phyloP scores from a whole-genome alignment of 2,113 vertebrate genomes.

The Varanus komodoensis region DNA sequence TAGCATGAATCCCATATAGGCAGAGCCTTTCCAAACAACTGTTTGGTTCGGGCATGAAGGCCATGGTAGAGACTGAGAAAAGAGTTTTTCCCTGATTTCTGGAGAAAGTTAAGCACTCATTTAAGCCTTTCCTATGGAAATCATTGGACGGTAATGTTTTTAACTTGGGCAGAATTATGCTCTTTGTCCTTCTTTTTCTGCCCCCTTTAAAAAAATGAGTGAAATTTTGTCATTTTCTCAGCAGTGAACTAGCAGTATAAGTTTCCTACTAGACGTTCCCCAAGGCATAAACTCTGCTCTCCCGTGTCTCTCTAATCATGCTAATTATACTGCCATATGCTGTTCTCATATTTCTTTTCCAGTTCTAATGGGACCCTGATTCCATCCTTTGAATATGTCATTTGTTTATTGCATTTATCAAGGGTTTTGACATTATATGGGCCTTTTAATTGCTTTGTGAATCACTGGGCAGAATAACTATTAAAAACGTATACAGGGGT shows the following conservation, averaged over 20 bases:
- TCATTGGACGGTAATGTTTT: background rate
- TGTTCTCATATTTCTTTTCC: constrained; percentile 73
- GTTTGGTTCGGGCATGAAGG: background rate
- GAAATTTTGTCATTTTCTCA: constrained; percentile 69
- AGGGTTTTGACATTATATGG: constrained; percentile 68
- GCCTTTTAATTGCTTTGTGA: constrained; percentile 72
- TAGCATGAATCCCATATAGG: background rate
- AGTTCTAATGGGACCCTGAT: constrained; percentile 70
- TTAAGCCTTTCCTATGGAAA: background rate
- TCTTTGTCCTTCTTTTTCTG: constrained; percentile 52
- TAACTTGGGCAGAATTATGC: background rate
- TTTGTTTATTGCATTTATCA: constrained; percentile 73
- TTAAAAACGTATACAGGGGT: constrained; percentile 65
- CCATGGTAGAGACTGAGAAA: background rate
- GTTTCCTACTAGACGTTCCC: constrained; percentile 75
- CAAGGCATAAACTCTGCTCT: constrained; percentile 66
- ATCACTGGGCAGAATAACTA: constrained; percentile 62
- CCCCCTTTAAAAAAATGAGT: constrained; percentile 50
- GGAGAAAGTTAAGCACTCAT: background rate
- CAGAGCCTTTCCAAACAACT: background rate
- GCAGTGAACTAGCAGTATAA: constrained; percentile 58
- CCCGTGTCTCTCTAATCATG: constrained; percentile 67
- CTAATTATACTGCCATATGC: constrained; percentile 77
- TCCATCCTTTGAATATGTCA: constrained; percentile 73
- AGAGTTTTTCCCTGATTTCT: background rate